Evolutionary conservation across 1,140 invertebrate species (phyloP), one percentile per base, ranked within the genome.

Genomic region (Lasioglossum albipes): DNA sequence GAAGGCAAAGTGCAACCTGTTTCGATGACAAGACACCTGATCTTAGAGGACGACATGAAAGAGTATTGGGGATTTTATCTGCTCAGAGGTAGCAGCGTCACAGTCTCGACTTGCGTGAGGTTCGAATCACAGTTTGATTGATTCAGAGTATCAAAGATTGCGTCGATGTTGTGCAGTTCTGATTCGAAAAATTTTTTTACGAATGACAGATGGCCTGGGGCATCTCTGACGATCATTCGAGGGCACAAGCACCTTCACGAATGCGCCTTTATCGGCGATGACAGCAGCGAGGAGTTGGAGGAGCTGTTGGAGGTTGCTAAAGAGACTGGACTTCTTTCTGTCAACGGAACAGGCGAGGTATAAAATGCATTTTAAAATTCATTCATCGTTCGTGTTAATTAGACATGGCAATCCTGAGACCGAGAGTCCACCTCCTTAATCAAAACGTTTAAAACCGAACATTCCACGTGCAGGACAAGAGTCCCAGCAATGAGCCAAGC

Each of bases 21-120:
- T 7, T 94, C 94, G 12, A 96, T 97, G 96, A 95, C 95, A 2
- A 94, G 96, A 67, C 93, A 96, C 79, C 87, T 97, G 70, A 92
- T 94, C 18, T 90, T 97, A n/a, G 95, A 96, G 74, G 96, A 97
- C 86, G 96, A 97, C 85, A 96, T 96, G 93, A 97, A 97, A 90
- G 96, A 97, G 90, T 97, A 97, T 88, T 97, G 96, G 96, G 96
- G 96, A 12, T 97, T 97, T 90, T 97, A 97, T 89, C 91, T 97
- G n/a, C 92, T 97, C 2, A 94, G 95, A 85, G 96, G 96, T 4
- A 97, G 96, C 16, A 94, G 94, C 9, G 96, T 97, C 7, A 96
- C 95, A 1, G 95, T 97, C 2, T 96, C 96, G 2, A 94, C 96
- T 76, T 97, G 96, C 92, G 95, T 95, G 10, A 95, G 96, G 96